A percentile compares a stretch with the other conserved stretches of the same genome.
phyloP scores from a whole-genome alignment of 2,888 invertebrate species.

The Cantharis flavilabris region DNA sequence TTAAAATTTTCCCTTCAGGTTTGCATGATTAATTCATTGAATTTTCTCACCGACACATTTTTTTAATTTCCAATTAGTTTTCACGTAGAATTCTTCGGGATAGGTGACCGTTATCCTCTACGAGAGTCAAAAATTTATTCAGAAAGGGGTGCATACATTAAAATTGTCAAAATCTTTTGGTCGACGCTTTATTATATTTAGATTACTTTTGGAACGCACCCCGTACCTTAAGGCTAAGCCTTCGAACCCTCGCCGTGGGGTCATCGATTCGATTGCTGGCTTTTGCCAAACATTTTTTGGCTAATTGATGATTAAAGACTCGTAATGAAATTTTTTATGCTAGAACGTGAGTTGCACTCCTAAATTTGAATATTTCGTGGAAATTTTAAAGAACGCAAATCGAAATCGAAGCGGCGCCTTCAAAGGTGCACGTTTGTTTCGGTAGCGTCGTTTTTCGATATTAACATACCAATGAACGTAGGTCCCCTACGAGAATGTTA shows the following conservation, averaged over 20 bases:
- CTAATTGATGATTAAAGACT: background rate
- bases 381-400: background rate
- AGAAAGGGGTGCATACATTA: conserved; percentile 8
- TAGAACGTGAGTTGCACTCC: background rate
- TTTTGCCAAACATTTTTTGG: too few species aligned
- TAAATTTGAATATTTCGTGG: background rate
- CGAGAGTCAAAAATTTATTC: conserved; percentile 7
- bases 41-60: background rate
- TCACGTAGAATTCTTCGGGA: background rate
- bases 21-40: background rate
- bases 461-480: too few species aligned
- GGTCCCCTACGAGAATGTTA: too few species aligned
- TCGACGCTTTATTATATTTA: background rate
- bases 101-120: background rate
- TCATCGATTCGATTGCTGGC: too few species aligned
- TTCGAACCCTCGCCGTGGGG: too few species aligned
- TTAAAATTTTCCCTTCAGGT: background rate
- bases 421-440: background rate
- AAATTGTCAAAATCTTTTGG: background rate
- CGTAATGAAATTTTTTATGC: background rate
- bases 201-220: background rate
- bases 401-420: background rate
- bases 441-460: too few species aligned
- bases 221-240: background rate
- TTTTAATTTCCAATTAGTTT: background rate